A percentile compares a stretch with the other conserved stretches of the same genome.
Evolutionary conservation across 2,797 vertebrate genomes (phyloP).

Genomic region (Jordanella pulchra): DNA sequence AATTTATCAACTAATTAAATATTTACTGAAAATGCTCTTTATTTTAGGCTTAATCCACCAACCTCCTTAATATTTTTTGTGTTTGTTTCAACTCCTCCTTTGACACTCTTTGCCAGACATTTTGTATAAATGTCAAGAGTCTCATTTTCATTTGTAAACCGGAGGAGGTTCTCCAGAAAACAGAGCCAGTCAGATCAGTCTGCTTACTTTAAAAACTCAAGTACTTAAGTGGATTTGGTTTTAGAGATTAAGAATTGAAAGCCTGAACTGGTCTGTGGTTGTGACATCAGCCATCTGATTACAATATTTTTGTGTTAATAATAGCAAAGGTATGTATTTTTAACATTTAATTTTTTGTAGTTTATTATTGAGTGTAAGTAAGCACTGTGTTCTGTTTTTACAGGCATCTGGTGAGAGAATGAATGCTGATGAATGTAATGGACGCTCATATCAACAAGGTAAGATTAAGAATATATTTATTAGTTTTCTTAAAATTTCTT

Average conservation of each 20-base stretch:
- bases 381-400: slow-evolving; percentile 33
- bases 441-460: slow-evolving; percentile 90
- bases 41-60: neutral
- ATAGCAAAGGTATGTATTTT: slow-evolving; percentile 1
- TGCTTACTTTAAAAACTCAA: slow-evolving; percentile 12
- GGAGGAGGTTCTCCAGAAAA: slow-evolving; percentile 20
- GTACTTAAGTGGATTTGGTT: slow-evolving; percentile 8
- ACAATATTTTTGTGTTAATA: slow-evolving; percentile 25
- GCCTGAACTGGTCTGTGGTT: slow-evolving; percentile 5
- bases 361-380: neutral
- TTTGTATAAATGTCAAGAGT: slow-evolving; percentile 46
- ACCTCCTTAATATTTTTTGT: neutral
- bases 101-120: slow-evolving; percentile 15
- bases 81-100: slow-evolving; percentile 62
- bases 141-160: slow-evolving; percentile 35
- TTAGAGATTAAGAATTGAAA: slow-evolving; percentile 12
- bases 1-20: neutral
- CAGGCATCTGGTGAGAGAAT: slow-evolving; percentile 87
- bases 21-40: neutral
- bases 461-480: slow-evolving; percentile 17
- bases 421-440: slow-evolving; percentile 95
- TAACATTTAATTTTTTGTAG: neutral
- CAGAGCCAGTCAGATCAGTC: slow-evolving; percentile 13
- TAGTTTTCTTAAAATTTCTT: neutral
- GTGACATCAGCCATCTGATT: slow-evolving; percentile 23